Base-by-base conservation (phyloP, 2,797 vertebrate species). In the Morus bassanus region DNA sequence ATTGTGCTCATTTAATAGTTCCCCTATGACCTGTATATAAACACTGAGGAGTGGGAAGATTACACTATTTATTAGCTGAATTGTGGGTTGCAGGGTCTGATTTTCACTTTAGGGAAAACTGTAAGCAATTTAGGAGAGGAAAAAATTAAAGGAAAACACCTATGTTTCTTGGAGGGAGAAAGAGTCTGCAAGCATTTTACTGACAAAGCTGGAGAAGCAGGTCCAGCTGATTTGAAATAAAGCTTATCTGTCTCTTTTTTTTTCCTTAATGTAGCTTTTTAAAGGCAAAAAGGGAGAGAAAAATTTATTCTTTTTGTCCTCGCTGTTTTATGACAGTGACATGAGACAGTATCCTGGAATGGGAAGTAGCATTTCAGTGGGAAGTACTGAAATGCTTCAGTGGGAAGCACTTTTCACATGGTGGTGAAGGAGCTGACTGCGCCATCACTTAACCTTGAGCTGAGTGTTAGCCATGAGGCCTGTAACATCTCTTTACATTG, bases 91-190 rank as follows among this genome's bases (percentile, higher is more conserved):
- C 43, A 41, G 61, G n/a, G 13, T 67, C 57, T 86, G 65, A 89
- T 93, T 88, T 93, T 94, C 61, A 48, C 43, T 85, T 84, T n/a
- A 79, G 48, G 76, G 78, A 93, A 91, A 89, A 81, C 81, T 23
- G 10, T 39, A 75, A 50, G 39, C 45, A 43, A 21, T 88, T 84
- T 61, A 73, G 69, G 50, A 78, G 65, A 84, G 43, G 23, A 33
- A 91, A 77, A 60, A 30, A 67, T 15, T 9, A 50, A 84, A 69
- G 27, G 11, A 65, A 65, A 91, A 50, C 24, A 63, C 19, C 12
- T 39, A 5, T 43, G 11, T 81, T 88, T 92, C 41, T 33, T 75
- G 31, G 41, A 87, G 53, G n/a, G 28, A 80, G 48, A 43, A 64
- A 83, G 65, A 61, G 43, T 13, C 63, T 82, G 30, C n/a, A 85